Percentiles rank a stretch among this genome's conserved stretches.
These are phyloP conservation scores for Empidonax traillii DNA, from an alignment of 2,113 vertebrate species.

Conservation along the genomic window DNA sequence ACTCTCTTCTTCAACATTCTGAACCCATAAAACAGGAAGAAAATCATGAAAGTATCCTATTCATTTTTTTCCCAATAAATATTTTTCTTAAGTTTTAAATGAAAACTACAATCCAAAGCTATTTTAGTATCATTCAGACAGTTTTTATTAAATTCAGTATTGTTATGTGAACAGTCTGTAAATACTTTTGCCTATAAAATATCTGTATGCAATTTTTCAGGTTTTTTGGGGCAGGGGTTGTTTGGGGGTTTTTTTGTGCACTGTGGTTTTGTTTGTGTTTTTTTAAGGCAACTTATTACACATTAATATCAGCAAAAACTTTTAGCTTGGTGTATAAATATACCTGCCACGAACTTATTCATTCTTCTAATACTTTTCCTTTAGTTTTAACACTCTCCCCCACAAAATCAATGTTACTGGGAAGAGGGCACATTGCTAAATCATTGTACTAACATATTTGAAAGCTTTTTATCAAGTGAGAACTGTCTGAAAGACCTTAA, in stretches of 20 bases:
- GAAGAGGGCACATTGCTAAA: not conserved
- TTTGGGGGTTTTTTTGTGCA: accelerated
- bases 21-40: not conserved
- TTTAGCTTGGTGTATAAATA: not conserved
- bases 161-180: not conserved
- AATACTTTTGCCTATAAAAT: not conserved
- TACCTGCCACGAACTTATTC: not conserved
- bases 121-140: not conserved
- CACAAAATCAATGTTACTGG: not conserved
- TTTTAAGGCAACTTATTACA: not conserved
- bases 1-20: not conserved
- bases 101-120: not conserved
- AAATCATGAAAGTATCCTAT: not conserved
- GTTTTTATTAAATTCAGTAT: not conserved
- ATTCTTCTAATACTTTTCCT: not conserved
- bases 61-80: not conserved
- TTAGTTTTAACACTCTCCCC: not conserved
- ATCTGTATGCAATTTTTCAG: not conserved
- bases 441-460: not conserved
- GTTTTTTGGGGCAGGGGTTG: not conserved
- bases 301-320: not conserved
- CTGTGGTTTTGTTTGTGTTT: not conserved
- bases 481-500: not conserved
- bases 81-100: not conserved
- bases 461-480: not conserved